These are phyloP conservation scores for Larimichthys crocea DNA, from an alignment of 2,113 vertebrate genomes.

Conservation along the genomic window DNA sequence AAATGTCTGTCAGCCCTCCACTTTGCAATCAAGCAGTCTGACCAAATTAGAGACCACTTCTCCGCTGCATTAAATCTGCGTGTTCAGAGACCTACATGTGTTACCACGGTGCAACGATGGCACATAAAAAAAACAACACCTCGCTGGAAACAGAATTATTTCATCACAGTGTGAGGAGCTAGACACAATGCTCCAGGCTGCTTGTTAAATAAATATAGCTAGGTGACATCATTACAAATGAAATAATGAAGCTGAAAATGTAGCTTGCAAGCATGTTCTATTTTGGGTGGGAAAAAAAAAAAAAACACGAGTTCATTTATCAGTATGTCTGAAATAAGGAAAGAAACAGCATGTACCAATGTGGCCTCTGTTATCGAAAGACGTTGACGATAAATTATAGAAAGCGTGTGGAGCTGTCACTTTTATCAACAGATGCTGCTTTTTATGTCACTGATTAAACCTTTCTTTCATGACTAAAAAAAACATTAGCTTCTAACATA, in stretches of 20 bases:
- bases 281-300: neutral
- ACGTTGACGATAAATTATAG: neutral
- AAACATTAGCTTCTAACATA: neutral
- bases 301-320: neutral
- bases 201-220: neutral
- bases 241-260: neutral
- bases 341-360: neutral
- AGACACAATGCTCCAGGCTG: neutral
- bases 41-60: neutral
- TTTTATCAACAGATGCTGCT: neutral
- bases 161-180: neutral
- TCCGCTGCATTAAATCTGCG: neutral
- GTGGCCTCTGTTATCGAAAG: neutral
- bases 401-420: neutral
- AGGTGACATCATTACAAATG: neutral
- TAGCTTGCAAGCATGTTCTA: neutral
- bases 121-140: neutral
- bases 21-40: slow-evolving; percentile 9
- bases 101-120: neutral
- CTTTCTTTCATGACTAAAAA: neutral
- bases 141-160: neutral
- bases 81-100: neutral
- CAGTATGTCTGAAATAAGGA: neutral
- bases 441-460: neutral
- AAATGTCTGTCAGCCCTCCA: neutral